Evolutionary conservation across 1,140 invertebrate species (phyloP), one percentile per base, ranked within the genome.

Genomic region (Penaeus chinensis): DNA sequence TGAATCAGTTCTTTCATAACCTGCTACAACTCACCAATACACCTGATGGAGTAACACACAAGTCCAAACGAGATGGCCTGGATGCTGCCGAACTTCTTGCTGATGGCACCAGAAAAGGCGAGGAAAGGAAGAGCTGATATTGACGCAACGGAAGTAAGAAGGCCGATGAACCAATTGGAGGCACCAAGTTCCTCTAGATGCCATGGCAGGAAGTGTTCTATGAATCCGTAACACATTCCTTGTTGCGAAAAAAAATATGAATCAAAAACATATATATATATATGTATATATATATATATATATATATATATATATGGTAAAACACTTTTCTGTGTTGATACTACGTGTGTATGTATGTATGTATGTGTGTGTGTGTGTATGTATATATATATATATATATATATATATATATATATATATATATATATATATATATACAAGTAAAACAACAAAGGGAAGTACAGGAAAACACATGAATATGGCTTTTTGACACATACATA

Each of bases 181-280:
- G 89, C 87, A 3, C 77, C 76, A 18, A 90, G 63, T 32, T 90
- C 89, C 19, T 61, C 47, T 37, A 90, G 71, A 61, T 87, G 84
- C 84, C 87, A 89, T 22, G 89, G 89, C 84, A 87, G 89, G 89
- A 87, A 90, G 80, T 90, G 85, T 85, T 90, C 89, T 20, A 90
- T 89, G 76, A 90, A 90, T 18, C 89, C 89, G 84, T 90, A 90
- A 61, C 89, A 90, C 80, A 90, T 89, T 4, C 89, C 89, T 90
- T 74, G 27, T 3, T 13, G 16, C 0, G 11, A 74, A 74, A 24
- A 71, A 27, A 13, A 27, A 5, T 10, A 37, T 69, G 37, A 42
- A 42, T 42, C 4, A 42, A 42, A 42, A 42, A 42, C 7, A 42
- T 42, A 42, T 8, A 42, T 42, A 42, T 42, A 42, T 42, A 42